Evolutionary conservation across 2,888 invertebrate species (phyloP), one percentile per base, ranked within the genome.

Genomic region (Alloscopus bannaensis): DNA sequence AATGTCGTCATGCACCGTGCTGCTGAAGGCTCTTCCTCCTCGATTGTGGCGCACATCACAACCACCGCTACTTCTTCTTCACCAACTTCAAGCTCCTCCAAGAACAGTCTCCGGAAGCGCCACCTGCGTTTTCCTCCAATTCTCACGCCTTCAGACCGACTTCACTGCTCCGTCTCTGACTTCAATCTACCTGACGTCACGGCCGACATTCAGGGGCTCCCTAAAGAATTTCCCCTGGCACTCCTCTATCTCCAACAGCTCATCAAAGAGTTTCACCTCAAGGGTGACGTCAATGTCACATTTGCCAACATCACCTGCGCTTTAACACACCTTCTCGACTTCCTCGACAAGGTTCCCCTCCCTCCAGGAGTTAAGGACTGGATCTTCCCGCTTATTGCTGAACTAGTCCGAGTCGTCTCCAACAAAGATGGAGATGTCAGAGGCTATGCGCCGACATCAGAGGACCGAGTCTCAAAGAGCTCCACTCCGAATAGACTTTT

Each of bases 171-270:
- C 24, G 83, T 88, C 16, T 88, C 88, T 2, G 87, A 88, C n/a
- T 87, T 87, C 13, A 87, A 87, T 20, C 16, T 72, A 1, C 31
- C 52, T 22, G 81, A 73, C 13, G 45, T 76, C 22, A 85, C 86
- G 16, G 81, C 88, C 13, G 87, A 87, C 1, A 86, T 89, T 16
- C 88, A 88, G 75, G 88, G 87, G n/a, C 85, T 89, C 3, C 88
- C 88, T 3, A 86, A 87, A 3, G 87, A 88, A 83, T 88, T 88
- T 82, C 86, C 88, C 20, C 84, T 88, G 66, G 87, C 88, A 1
- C 72, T 88, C 26, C 86, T 88, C 2, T 88, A 64, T 45, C 22
- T 71, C 4, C 81, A 81, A 47, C 57, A 62, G n/a, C 36, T 81
- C 0, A 52, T 81, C 29, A 22, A 42, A 4, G 70, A 45, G 20